Evolutionary conservation across 2,797 vertebrate species (phyloP).

Genomic region (Martes flavigula): DNA sequence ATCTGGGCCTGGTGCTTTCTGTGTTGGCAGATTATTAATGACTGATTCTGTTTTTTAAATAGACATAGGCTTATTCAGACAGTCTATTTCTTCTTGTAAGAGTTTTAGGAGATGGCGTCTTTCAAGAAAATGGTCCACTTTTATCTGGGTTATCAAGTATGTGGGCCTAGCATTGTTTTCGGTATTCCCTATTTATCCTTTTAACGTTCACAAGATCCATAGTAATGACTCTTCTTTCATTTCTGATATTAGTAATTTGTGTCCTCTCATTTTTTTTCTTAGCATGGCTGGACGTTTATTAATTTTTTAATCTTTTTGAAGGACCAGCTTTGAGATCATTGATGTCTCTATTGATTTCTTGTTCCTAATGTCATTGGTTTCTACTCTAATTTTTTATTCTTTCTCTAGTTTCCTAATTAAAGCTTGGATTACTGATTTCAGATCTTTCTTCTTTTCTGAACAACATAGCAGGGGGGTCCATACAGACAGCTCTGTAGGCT

Average conservation of each 20-base stretch:
- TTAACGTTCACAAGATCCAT: neutral
- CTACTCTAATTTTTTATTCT: neutral
- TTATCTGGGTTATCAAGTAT: neutral
- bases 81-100: neutral
- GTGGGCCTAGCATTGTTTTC: neutral
- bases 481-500: neutral
- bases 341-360: neutral
- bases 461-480: neutral
- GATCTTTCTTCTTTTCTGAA: neutral
- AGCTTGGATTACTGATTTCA: slow-evolving; percentile 1
- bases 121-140: neutral
- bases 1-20: neutral
- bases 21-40: neutral
- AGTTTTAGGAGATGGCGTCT: neutral
- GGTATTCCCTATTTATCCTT: neutral
- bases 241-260: neutral
- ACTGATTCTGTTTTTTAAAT: neutral
- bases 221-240: neutral
- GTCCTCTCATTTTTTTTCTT: neutral
- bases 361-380: neutral
- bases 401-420: neutral
- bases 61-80: neutral
- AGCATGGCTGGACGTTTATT: neutral
- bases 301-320: neutral
- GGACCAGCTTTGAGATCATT: neutral